Conservation (phyloP, 2,888 invertebrate genomes). For the Onchidella celtica region DNA sequence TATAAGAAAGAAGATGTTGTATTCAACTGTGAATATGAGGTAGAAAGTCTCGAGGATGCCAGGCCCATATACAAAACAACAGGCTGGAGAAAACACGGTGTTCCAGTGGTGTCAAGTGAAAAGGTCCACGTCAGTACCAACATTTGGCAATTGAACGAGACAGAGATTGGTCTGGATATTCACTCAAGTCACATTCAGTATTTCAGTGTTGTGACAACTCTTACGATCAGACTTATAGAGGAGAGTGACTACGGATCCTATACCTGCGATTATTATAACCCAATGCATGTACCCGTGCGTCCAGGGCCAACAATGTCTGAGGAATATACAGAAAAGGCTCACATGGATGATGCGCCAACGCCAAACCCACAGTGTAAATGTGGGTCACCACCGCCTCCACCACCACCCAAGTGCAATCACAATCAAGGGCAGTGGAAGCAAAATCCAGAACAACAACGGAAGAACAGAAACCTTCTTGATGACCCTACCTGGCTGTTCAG, state of each 20-base stretch:
- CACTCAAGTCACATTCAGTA: neutral
- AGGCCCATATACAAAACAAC: neutral
- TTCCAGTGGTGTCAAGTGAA: neutral
- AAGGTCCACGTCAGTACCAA: neutral
- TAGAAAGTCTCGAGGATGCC: neutral
- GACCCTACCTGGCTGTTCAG: too few relatives aligned
- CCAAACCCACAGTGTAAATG: neutral
- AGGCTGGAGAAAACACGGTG: neutral
- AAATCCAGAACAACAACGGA: neutral
- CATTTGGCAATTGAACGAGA: neutral
- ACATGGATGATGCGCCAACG: neutral
- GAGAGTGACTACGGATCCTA: neutral
- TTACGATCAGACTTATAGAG: neutral
- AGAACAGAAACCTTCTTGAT: neutral
- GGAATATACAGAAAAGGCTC: neutral
- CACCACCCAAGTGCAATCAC: neutral
- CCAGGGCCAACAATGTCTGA: neutral
- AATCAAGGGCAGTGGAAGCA: neutral
- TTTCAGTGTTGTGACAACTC: neutral
- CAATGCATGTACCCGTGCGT: neutral
- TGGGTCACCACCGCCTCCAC: neutral
- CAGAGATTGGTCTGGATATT: neutral
- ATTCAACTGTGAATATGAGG: neutral
- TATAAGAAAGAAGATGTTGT: conserved; percentile 9
- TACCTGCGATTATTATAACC: neutral